Base-by-base conservation (phyloP, 2,888 invertebrate genomes). In the Erebia ligea region DNA sequence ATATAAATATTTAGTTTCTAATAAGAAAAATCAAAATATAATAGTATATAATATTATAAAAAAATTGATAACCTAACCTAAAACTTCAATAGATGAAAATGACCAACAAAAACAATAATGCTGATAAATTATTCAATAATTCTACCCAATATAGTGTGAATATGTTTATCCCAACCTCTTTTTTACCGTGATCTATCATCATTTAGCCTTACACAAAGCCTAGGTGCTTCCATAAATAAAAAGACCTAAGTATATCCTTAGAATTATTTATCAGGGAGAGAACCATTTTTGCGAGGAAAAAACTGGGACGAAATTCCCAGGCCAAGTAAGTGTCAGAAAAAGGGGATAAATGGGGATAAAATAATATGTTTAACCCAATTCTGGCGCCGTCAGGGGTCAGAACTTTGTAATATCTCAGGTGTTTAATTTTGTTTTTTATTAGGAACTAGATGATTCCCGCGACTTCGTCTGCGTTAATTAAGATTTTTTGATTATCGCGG, bases 261-360 rank as follows among this genome's bases (percentile, higher is more conserved):
- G 52, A 52, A 52, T 52, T 52, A 52, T 52, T 17, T 52, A 52
- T 52, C 52, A 52, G 15, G 15, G 15, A 50, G 48, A 13, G 5
- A 50, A 15, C 48, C n/a, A 52, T 17, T 52, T 17, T 9, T 52
- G 52, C 52, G 17, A 0, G n/a, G 17, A 9, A 17, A 52, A 52
- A 52, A 52, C 52, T 52, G 52, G 52, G 9, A 17, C n/a, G 9
- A n/a, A 52, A 17, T 52, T 52, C 52, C n/a, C 52, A 17, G 52
- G 52, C 9, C 17, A n/a, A 52, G 17, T 52, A n/a, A 52, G 17
- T 52, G 17, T 52, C 52, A 52, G 17, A 52, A 52, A 34, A 52
- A 17, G n/a, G 52, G 52, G 52, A 52, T 52, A 17, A 52, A n/a
- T n/a, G n/a, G 52, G 52, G 52, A 52, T 52, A 17, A 52, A n/a